Evolutionary conservation across 2,113 vertebrate species (phyloP), one percentile per base, ranked within the genome.

Genomic region (Elgaria multicarinata): DNA sequence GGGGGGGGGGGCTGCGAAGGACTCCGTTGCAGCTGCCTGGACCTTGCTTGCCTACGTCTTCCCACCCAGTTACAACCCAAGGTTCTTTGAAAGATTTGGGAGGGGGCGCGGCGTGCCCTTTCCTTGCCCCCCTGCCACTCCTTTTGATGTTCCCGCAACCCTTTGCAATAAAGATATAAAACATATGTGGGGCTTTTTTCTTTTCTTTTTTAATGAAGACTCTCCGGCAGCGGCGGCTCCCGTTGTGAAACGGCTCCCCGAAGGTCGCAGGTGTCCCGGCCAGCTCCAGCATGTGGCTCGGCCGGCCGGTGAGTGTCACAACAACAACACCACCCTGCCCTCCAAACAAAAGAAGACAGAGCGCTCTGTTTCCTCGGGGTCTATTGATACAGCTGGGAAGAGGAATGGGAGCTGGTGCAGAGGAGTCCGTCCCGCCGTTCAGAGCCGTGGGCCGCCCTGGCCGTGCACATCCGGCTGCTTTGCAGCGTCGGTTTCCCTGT

Each of bases 301-400:
- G 93, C 92, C 69, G 87, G 62, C 91, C 92, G 83, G 85, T 26
- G 53, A 0, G 77, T 58, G 93, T 91, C 94, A n/a, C 93, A 0
- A 84, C 0, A n/a, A 66, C 86, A 62, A 67, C n/a, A n/a, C 53
- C 36, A 0, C 26, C 90, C 69, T 78, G 86, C 94, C 93, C 90
- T 80, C 90, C 91, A 90, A 74, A 72, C 89, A 46, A 3, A 0
- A 67, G 72, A 76, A 94, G 86, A 95, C 85, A 94, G 93, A 95
- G 88, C 87, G 87, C 94, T 86, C 66, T 90, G 93, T 90, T 87
- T 79, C 89, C 28, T 93, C 79, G 55, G 67, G 28, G 91, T 92
- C 87, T 95, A 87, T 95, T 95, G 94, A 92, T 96, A 96, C 93
- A 96, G 95, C 94, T 93, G 94, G 93, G 93, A 94, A 78, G 78